These are phyloP conservation scores for Psylliodes chrysocephalus DNA, from an alignment of 2,888 invertebrate genomes.

Conservation along the genomic window DNA sequence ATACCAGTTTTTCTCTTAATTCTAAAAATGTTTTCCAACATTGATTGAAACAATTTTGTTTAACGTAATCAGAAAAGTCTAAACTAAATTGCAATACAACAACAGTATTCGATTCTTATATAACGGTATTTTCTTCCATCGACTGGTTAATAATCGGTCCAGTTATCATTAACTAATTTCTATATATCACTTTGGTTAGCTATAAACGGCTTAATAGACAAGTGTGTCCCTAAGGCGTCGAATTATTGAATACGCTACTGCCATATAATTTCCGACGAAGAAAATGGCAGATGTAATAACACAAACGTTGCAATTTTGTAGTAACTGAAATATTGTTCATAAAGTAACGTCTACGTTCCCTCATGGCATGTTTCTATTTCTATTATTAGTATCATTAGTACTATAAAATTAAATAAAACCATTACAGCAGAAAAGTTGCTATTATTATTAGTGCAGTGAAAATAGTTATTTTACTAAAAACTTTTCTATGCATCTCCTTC, in stretches of 20 bases:
- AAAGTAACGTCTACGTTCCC: constrained; percentile 17
- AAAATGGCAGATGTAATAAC: constrained; percentile 16
- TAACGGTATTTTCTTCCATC: neutral
- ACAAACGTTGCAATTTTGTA: constrained; percentile 16
- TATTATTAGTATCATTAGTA: constrained; percentile 7
- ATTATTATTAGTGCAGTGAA: neutral
- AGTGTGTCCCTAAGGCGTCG: constrained; percentile 1
- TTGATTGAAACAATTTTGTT: too few relatives aligned
- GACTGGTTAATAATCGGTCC: constrained; percentile 3
- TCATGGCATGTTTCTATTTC: neutral
- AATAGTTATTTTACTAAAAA: neutral
- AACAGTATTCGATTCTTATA: constrained; percentile 1
- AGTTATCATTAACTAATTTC: constrained; percentile 19
- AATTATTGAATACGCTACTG: constrained; percentile 21
- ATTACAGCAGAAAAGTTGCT: neutral
- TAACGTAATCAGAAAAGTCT: too few relatives aligned
- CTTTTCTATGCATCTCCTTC: too few relatives aligned
- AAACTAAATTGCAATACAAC: neutral
- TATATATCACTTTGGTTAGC: constrained; percentile 18
- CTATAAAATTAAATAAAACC: constrained; percentile 7
- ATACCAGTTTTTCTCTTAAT: too few relatives aligned
- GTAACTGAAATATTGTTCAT: constrained; percentile 23
- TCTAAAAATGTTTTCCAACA: too few relatives aligned
- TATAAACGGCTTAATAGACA: constrained; percentile 19
- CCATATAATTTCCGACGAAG: constrained; percentile 11